Conservation (phyloP, 2,113 vertebrate species). For the Silurus asotus region DNA sequence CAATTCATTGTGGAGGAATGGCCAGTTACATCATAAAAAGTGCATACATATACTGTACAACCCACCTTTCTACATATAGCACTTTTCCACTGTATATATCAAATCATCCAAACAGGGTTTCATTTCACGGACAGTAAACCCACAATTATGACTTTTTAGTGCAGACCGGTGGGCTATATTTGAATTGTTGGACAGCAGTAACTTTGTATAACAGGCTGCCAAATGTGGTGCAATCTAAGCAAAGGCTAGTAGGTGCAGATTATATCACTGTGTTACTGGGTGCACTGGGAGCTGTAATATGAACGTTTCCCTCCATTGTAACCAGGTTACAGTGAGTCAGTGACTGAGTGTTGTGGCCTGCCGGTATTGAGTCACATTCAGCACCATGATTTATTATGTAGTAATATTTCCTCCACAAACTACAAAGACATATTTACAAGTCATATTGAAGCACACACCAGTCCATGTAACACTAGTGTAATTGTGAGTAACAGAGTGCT, state of each 20-base stretch:
- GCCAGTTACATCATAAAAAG: not conserved
- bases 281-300: conserved; percentile 31
- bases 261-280: conserved; percentile 28
- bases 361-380: conserved; percentile 34
- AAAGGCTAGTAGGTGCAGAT: conserved; percentile 33
- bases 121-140: conserved; percentile 8
- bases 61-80: conserved; percentile 11
- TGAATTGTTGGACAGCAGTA: conserved; percentile 27
- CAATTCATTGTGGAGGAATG: not conserved
- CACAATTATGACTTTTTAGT: conserved; percentile 35
- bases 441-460: not conserved
- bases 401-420: conserved; percentile 40
- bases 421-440: conserved; percentile 25
- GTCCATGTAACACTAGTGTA: conserved; percentile 29
- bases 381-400: conserved; percentile 29
- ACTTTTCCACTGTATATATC: conserved; percentile 37
- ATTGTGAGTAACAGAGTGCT: not conserved
- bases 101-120: conserved; percentile 14
- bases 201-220: conserved; percentile 23
- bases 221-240: conserved; percentile 40
- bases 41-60: not conserved
- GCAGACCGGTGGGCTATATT: conserved; percentile 20
- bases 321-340: conserved; percentile 28
- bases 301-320: conserved; percentile 33
- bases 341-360: conserved; percentile 13